Base-by-base conservation (phyloP, 2,113 vertebrate genomes). In the Callipepla squamata region DNA sequence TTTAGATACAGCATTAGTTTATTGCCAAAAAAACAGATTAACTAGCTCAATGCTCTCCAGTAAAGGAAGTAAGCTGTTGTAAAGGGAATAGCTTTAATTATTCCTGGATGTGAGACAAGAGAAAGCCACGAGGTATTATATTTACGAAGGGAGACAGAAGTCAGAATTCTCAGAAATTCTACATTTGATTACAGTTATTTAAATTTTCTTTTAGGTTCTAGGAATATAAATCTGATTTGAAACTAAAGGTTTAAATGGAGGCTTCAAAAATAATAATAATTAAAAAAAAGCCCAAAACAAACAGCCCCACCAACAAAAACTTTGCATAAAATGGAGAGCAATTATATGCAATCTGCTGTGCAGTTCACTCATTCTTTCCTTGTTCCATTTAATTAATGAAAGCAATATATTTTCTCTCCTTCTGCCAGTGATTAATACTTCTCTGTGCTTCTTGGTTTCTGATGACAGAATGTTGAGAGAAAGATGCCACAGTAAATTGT, bases 341-440 rank as follows among this genome's bases (percentile, higher is more conserved):
- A 16, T 78, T 45, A 44, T 83, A 26, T 61, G 12, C 68, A 78
- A 36, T 75, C 79, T 96, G 67, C 68, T 51, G 25, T 68, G 28
- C 42, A 63, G 50, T 58, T 91, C 89, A 77, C 59, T 93, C 47
- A 58, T 79, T 90, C 80, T 84, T 85, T 89, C 57, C 65, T 58
- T 89, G 62, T 93, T 92, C 78, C 53, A 13, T 85, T 87, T 87
- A 84, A 92, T 95, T 92, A 92, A 92, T 85, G 90, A 91, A 91
- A 85, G 26, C 62, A 85, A 36, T 92, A 42, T 28, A 57, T 93
- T 92, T 94, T 93, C 62, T 88, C 58, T 84, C 53, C 36, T 72
- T 94, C 90, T 92, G 42, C 72, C 63, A 63, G 21, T 87, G 77
- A 93, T 95, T 88, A 89, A 95, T 91, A 85, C 67, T 90, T 92